Evolutionary conservation across 2,113 vertebrate species (phyloP), one percentile per base, ranked within the genome.

Genomic region (Gasterosteus nipponicus): DNA sequence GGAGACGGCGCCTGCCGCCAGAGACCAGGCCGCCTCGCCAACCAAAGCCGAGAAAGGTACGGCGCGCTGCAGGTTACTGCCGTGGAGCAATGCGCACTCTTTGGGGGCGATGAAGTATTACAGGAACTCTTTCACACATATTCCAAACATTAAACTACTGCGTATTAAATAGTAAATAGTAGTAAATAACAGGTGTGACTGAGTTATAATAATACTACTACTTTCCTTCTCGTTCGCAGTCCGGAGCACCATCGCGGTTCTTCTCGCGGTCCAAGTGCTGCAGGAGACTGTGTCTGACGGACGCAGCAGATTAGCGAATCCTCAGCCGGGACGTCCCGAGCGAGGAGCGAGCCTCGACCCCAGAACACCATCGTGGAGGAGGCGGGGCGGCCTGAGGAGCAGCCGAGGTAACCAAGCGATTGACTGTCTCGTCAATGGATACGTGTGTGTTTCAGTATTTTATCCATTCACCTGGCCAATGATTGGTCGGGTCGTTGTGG

Each of bases 1-100:
- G 7, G 93, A 94, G 81, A 61, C 73, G n/a, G 1, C 38, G 9
- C 14, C 75, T 3, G 22, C 35, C 9, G 12, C 63, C 6, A 54
- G 61, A 4, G 41, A 10, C 31, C 39, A 35, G 0, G 0, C 35
- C 0, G 0, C 19, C 2, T 63, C 42, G 2, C 65, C 74, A 56
- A 39, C 81, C 74, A 46, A 2, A 41, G 9, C 16, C 9, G 29
- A 77, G 35, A 59, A 60, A 77, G 57, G 82, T n/a, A n/a, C n/a
- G n/a, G n/a, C n/a, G n/a, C n/a, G n/a, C n/a, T 73, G 22, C 35
- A 22, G 4, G 5, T n/a, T n/a, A n/a, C n/a, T n/a, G 8, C 7
- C 19, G 10, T 33, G 47, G 5, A 42, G 33, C 33, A 33, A 2
- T 3, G 33, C 33, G 33, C 33, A 33, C 33, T 33, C 33, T 33